Evolutionary conservation across 2,888 invertebrate species (phyloP), one percentile per base, ranked within the genome.

Genomic region (Cylloceria caligata): DNA sequence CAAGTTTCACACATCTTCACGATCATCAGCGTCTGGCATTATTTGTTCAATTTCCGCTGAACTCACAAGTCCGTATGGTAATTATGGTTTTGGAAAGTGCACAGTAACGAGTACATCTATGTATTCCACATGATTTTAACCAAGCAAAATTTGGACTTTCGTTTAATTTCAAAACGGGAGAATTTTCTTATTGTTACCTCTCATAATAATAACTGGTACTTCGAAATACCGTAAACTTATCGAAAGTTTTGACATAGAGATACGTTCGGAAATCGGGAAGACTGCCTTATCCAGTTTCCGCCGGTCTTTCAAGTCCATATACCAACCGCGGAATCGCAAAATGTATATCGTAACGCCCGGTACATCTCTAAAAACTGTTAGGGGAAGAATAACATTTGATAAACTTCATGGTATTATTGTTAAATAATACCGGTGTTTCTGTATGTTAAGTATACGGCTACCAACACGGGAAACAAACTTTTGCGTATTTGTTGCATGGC

Each of bases 251-350:
- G n/a, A n/a, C n/a, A n/a, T n/a, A n/a, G n/a, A n/a, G n/a, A n/a
- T n/a, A n/a, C n/a, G n/a, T n/a, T n/a, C n/a, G n/a, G n/a, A n/a
- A n/a, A n/a, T n/a, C n/a, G n/a, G n/a, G n/a, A n/a, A n/a, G n/a
- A n/a, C n/a, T n/a, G n/a, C n/a, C n/a, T 82, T 68, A 30, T 19
- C n/a, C 75, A 69, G 62, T 83, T 84, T 85, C 83, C 84, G 87
- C 45, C 34, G 24, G 36, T 13, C 36, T 24, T 27, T 7, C 1
- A 34, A 36, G n/a, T 21, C 55, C 52, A 52, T 24, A 52, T 55
- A 36, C 36, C 36, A n/a, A 30, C 11, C n/a, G n/a, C n/a, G n/a
- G n/a, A 30, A 13, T 13, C 0, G 3, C 67, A 52, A 21, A 52
- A 7, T 52, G 24, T 11, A 24, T n/a, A n/a, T n/a, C 24, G 9